phyloP scores from a whole-genome alignment of 2,888 invertebrate genomes.

The Andrena bucephala region DNA sequence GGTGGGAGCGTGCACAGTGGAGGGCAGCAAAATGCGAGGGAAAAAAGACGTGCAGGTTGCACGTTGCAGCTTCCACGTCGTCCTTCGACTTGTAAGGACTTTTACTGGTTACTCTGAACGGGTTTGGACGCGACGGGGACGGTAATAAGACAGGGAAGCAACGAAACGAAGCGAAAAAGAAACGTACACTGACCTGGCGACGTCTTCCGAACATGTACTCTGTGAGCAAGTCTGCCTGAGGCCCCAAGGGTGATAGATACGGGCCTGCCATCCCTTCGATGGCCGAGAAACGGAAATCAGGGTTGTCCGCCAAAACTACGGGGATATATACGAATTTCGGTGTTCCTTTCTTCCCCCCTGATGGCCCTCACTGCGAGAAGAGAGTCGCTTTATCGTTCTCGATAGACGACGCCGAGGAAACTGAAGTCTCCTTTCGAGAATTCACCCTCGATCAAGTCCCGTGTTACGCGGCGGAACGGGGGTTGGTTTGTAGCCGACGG shows the following conservation, averaged over 20 bases:
- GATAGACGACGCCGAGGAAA: conserved; percentile 63
- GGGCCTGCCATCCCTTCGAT: conserved; percentile 91
- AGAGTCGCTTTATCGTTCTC: conserved; percentile 55
- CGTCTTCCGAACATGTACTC: conserved; percentile 97
- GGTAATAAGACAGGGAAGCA: not conserved
- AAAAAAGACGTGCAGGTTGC: not conserved
- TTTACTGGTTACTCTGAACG: not conserved
- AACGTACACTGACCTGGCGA: conserved; percentile 87
- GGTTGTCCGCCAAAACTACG: conserved; percentile 35
- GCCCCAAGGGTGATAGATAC: conserved; percentile 91
- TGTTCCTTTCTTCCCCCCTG: conserved; percentile 2
- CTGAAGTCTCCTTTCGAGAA: conserved; percentile 58
- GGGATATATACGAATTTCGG: not conserved
- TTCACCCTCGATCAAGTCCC: conserved; percentile 62
- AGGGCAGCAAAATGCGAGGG: not conserved
- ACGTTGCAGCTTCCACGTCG: not conserved
- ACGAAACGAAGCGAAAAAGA: conserved; percentile 58
- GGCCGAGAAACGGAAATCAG: conserved; percentile 4
- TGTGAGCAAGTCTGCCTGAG: conserved; percentile 94
- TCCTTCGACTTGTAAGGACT: not conserved
- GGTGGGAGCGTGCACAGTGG: not conserved
- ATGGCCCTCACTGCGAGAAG: conserved; percentile 41
- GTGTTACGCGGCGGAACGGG: conserved; percentile 42
- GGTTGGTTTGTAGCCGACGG: conserved; percentile 42
- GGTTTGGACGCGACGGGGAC: not conserved